Conservation (phyloP, 2,797 vertebrate species). For the Phyllotis vaccarum region DNA sequence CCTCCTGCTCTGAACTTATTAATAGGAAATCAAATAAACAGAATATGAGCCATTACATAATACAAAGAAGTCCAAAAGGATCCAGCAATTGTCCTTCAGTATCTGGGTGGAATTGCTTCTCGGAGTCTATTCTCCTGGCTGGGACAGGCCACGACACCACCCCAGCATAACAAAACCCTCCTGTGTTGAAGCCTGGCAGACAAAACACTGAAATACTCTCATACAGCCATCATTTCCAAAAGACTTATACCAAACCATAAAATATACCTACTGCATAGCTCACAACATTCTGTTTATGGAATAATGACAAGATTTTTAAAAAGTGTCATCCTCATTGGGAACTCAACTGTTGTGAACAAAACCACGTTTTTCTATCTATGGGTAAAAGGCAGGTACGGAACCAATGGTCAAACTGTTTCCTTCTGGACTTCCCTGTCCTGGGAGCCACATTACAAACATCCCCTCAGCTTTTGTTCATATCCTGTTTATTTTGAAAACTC, state of each 20-base stretch:
- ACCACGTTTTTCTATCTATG: neutral
- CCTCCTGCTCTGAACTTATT: constrained; percentile 3
- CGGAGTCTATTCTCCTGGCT: too few species aligned
- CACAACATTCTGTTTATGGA: neutral
- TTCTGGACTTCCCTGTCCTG: neutral
- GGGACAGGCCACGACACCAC: too few species aligned
- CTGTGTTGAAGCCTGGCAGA: neutral
- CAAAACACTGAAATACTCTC: neutral
- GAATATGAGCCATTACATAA: constrained; percentile 10
- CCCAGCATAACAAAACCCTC: neutral
- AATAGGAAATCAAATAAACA: constrained; percentile 17
- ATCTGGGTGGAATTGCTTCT: neutral
- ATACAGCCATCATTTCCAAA: neutral
- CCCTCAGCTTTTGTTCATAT: neutral
- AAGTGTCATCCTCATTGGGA: neutral
- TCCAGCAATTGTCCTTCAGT: neutral
- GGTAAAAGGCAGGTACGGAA: neutral
- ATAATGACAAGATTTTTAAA: neutral
- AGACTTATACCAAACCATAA: neutral
- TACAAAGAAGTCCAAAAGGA: constrained; percentile 18
- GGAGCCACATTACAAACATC: neutral
- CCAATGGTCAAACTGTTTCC: neutral
- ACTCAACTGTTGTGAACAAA: too few species aligned
- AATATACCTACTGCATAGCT: too few species aligned
- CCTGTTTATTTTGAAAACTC: constrained; percentile 28